Evolutionary conservation across 2,113 vertebrate species (phyloP), one percentile per base, ranked within the genome.

Genomic region (Vanacampus margaritifer): DNA sequence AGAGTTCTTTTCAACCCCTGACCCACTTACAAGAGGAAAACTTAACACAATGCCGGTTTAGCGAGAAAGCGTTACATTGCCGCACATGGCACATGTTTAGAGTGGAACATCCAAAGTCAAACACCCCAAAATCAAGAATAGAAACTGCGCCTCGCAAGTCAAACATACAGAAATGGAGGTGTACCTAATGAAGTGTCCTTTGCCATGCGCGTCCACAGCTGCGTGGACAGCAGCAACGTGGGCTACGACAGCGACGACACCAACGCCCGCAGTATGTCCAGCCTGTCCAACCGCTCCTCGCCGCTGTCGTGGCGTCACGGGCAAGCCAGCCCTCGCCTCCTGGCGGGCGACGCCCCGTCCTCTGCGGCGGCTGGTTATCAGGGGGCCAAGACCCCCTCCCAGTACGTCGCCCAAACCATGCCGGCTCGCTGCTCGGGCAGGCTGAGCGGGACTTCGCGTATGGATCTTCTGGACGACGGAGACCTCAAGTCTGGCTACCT

Each of bases 261-360:
- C 86, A 98, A 96, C 39, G 85, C 95, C 5, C 94, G 94, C 68
- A 97, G 96, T 3, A 87, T 98, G 41, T 98, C 96, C 90, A 99
- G 96, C 87, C 88, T 97, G 45, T 98, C 97, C 78, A 98, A 97
- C 88, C 95, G 97, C 82, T 99, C 97, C 0, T 99, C 97, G 0
- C 97, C 97, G 0, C 90, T 99, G 6, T 98, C 96, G 46, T 98
- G 97, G 96, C 95, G 95, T 81, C 96, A 98, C 0, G 96, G 96
- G 51, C 97, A 98, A 84, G 93, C 97, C n/a, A 98, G 96, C 79
- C 97, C 97, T 0, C 92, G 97, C 12, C 92, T 99, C 72, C 97
- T 98, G 86, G 97, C 97, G 0, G 97, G 97, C 0, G 97, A 98
- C 0, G 96, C 97, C 0, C 97, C 96, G 0, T 98, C 96, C 0